Conservation (phyloP, 1,140 invertebrate genomes). For the Anastrepha obliqua region DNA sequence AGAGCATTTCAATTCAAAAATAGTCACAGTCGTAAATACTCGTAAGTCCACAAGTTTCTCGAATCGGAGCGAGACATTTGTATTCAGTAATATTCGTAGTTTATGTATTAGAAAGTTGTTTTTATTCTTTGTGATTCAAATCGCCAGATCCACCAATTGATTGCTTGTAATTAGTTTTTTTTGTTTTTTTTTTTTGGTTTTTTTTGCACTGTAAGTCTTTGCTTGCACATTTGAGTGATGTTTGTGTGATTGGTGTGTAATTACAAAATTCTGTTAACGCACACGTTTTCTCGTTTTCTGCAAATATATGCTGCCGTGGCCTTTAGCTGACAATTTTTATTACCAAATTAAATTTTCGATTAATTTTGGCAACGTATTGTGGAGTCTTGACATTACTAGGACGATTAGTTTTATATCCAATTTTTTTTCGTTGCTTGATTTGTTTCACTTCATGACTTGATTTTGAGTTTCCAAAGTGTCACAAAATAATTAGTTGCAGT, state of each 20-base stretch:
- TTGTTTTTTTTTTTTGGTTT: background rate
- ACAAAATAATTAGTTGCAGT: background rate
- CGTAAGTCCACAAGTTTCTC: background rate
- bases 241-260: background rate
- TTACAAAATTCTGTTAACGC: background rate
- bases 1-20: background rate
- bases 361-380: background rate
- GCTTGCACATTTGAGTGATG: background rate
- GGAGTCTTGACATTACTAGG: background rate
- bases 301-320: background rate
- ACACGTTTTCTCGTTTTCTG: background rate
- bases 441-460: background rate
- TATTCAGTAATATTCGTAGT: background rate
- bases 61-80: background rate
- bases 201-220: background rate
- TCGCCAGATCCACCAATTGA: background rate
- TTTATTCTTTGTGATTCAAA: slow-evolving; percentile 1
- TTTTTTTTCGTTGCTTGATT: background rate
- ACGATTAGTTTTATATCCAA: background rate
- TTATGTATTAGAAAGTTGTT: slow-evolving; percentile 51
- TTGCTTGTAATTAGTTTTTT: slow-evolving; percentile 25
- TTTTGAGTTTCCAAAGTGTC: background rate
- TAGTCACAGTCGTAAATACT: background rate
- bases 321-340: background rate
- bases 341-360: background rate